Evolutionary conservation across 2,888 invertebrate species (phyloP).

Genomic region (Trissoscelio sp.): DNA sequence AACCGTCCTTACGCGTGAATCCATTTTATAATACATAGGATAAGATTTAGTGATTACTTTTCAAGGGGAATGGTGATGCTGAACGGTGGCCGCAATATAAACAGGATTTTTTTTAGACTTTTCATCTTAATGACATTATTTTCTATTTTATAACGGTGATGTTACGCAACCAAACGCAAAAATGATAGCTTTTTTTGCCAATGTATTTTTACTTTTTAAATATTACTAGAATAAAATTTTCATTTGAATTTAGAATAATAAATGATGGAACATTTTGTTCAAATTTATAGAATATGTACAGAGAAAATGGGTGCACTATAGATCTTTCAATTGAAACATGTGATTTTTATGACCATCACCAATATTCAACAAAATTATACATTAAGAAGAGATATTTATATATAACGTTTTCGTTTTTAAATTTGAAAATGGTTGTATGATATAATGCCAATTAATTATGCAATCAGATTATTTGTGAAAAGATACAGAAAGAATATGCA

Average conservation of each 20-base stretch:
- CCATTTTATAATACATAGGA: constrained; percentile 1
- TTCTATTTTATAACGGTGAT: constrained; percentile 19
- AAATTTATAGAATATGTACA: constrained; percentile 25
- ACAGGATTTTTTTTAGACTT: not conserved
- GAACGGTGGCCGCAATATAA: not conserved
- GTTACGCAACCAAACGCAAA: not conserved
- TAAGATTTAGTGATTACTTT: constrained; percentile 15
- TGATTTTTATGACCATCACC: constrained; percentile 37
- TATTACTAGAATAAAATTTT: too few relatives aligned
- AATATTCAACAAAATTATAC: constrained; percentile 2
- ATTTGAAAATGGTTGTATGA: not conserved
- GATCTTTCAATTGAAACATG: constrained; percentile 9
- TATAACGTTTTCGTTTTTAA: constrained; percentile 1
- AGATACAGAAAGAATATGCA: constrained; percentile 9
- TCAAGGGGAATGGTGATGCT: constrained; percentile 11
- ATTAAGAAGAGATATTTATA: not conserved
- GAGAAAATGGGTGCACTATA: constrained; percentile 52
- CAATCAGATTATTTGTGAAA: constrained; percentile 35
- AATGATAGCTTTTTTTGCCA: not conserved
- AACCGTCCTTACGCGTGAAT: constrained; percentile 7
- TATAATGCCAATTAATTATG: constrained; percentile 18
- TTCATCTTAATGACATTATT: constrained; percentile 4
- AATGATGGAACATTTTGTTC: too few relatives aligned
- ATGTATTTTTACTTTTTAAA: not conserved
- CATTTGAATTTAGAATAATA: not conserved